Evolutionary conservation across 2,888 invertebrate species (phyloP).

Genomic region (Xanthorhoe spadicearia): DNA sequence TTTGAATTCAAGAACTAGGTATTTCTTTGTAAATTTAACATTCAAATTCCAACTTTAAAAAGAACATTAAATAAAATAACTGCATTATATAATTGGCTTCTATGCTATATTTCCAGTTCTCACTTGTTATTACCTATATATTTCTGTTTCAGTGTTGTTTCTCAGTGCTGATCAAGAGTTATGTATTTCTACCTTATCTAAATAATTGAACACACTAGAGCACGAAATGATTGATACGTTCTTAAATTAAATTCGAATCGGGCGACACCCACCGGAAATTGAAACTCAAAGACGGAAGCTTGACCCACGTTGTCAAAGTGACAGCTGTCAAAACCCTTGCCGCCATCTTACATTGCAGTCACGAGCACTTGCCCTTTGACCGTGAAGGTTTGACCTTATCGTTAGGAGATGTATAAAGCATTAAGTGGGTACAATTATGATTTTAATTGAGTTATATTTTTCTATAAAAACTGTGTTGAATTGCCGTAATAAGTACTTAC

Average conservation of each 20-base stretch:
- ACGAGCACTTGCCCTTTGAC: slow-evolving; percentile 41
- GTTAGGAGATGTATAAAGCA: slow-evolving; percentile 1
- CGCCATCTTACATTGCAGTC: slow-evolving; percentile 49
- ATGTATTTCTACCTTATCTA: neutral
- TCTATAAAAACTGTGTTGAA: no score
- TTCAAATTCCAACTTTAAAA: neutral
- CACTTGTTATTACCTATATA: no score
- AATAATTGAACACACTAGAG: slow-evolving; percentile 16
- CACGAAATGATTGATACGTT: slow-evolving; percentile 50
- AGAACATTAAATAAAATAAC: neutral
- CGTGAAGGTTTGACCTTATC: slow-evolving; percentile 14
- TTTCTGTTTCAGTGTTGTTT: no score
- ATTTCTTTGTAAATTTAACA: slow-evolving; percentile 17
- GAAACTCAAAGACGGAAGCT: slow-evolving; percentile 67
- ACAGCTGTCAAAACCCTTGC: slow-evolving; percentile 72
- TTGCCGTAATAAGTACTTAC: no score
- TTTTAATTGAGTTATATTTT: neutral
- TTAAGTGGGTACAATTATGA: no score
- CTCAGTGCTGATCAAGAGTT: neutral
- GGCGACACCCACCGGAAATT: slow-evolving; percentile 75
- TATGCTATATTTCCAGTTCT: neutral
- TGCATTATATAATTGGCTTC: no score
- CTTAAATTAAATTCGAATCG: slow-evolving; percentile 75
- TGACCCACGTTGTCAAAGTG: slow-evolving; percentile 72
- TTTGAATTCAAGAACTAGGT: slow-evolving; percentile 50